phyloP scores from a whole-genome alignment of 2,797 vertebrate genomes.

The Diceros bicornis region DNA sequence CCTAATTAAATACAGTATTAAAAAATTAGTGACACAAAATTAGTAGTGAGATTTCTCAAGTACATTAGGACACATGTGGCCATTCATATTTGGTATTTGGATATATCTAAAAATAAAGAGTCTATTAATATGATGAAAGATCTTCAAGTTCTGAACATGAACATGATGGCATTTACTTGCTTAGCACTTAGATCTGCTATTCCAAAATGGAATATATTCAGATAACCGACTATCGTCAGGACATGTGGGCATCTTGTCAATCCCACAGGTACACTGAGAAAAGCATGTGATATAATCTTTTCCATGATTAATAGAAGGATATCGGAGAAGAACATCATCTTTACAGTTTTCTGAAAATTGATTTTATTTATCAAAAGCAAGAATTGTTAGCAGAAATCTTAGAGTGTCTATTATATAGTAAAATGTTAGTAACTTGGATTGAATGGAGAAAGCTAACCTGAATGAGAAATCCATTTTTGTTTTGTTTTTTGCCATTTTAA shows the following conservation, averaged over 20 bases:
- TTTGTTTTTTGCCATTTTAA: slow-evolving; percentile 31
- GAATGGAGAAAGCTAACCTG: slow-evolving; percentile 26
- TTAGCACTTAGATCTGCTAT: not conserved
- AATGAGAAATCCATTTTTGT: not conserved
- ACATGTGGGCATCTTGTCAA: not conserved
- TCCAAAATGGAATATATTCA: slow-evolving; percentile 31
- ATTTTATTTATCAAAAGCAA: slow-evolving; percentile 34
- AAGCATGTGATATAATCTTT: not conserved
- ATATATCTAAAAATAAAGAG: slow-evolving; percentile 37
- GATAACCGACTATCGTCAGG: not conserved
- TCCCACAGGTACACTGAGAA: not conserved
- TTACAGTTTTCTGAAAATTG: slow-evolving; percentile 26
- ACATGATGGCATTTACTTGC: not conserved
- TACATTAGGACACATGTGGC: not conserved
- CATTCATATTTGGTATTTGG: not conserved
- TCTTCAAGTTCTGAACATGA: slow-evolving; percentile 12
- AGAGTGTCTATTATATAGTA: slow-evolving; percentile 2
- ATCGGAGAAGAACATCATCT: slow-evolving; percentile 4
- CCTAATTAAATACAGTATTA: not conserved
- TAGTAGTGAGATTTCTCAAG: slow-evolving; percentile 54
- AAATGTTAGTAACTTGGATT: slow-evolving; percentile 15
- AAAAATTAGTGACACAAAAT: slow-evolving; percentile 52
- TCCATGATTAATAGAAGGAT: not conserved
- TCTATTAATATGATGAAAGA: not conserved
- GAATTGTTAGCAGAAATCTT: slow-evolving; percentile 50